A percentile compares a stretch with the other conserved stretches of the same genome.
These are phyloP conservation scores for Cepaea nemoralis DNA, from an alignment of 1,140 invertebrate species.

Conservation along the genomic window DNA sequence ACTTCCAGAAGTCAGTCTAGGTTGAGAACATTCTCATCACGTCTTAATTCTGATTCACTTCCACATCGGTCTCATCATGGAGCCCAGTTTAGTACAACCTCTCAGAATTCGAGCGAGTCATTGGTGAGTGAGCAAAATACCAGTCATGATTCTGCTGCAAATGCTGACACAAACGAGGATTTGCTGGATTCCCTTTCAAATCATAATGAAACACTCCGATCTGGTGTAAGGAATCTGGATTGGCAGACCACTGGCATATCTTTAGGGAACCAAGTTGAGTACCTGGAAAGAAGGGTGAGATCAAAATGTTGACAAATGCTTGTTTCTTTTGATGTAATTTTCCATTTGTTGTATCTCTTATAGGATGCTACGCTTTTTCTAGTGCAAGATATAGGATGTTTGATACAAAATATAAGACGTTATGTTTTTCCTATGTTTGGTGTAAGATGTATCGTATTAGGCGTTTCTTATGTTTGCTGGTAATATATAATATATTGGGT, in stretches of 20 bases:
- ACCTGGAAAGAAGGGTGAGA: constrained; percentile 17
- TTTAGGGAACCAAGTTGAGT: constrained; percentile 8
- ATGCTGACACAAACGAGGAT: neutral
- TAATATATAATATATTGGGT: too few species aligned
- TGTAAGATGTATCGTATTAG: too few species aligned
- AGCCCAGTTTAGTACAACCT: neutral
- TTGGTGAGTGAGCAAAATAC: neutral
- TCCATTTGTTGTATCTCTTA: neutral
- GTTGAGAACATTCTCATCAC: neutral
- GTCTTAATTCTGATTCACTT: neutral
- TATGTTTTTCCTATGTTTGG: too few species aligned
- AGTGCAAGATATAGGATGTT: too few species aligned
- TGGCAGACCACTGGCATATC: neutral
- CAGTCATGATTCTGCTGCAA: neutral
- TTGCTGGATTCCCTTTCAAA: neutral
- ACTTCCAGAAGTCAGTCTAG: neutral
- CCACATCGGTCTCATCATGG: neutral
- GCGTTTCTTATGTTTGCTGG: too few species aligned
- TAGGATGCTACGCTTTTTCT: too few species aligned
- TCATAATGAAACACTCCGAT: neutral
- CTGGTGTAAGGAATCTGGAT: neutral
- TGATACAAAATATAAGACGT: too few species aligned
- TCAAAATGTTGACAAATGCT: too few species aligned
- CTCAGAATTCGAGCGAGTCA: neutral
- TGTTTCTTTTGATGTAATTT: too few species aligned